Base-by-base conservation (phyloP, 2,797 vertebrate genomes). In the Neosalanx taihuensis region DNA sequence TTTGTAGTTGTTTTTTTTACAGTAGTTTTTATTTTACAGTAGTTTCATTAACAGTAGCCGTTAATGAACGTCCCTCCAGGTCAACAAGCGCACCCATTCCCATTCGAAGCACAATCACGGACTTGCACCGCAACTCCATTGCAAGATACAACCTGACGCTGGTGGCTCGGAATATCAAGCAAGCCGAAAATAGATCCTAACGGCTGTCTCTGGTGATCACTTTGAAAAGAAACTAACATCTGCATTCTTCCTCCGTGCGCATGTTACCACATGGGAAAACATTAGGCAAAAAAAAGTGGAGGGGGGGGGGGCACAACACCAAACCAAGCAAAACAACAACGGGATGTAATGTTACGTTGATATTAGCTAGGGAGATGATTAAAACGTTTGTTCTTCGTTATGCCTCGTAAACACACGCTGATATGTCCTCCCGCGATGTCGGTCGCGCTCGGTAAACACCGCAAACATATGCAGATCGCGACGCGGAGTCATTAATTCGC, bases 281-380 rank as follows among this genome's bases (percentile, higher is more conserved):
- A 46, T 3, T 12, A 46, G 41, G 41, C 51, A n/a, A n/a, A 17
- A 56, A 49, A 15, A 49, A 10, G 15, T 15, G 18, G 65, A 72
- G 72, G 74, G 81, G 66, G 74, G 37, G 77, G 57, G 74, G 85
- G 85, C 17, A 90, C 83, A 90, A 90, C 84, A 70, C 80, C 75
- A 69, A 69, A 71, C 65, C 62, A 78, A 72, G 31, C 80, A 89
- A 88, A 79, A 61, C 88, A 88, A 83, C 88, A 82, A 83, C 83
- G 84, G 31, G 67, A 75, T 81, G 87, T 90, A 92, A 91, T 89
- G 80, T 83, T 85, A 88, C 88, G 89, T 92, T 92, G 87, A 90
- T 93, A 92, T 93, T 92, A 92, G 87, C 92, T 79, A 81, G 92
- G 91, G 92, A 92, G 83, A 73, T 92, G 90, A 93, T 93, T 93